A percentile compares a stretch with the other conserved stretches of the same genome.
These are phyloP conservation scores for Penaeus japonicus DNA, from an alignment of 1,140 invertebrate genomes.

Conservation along the genomic window DNA sequence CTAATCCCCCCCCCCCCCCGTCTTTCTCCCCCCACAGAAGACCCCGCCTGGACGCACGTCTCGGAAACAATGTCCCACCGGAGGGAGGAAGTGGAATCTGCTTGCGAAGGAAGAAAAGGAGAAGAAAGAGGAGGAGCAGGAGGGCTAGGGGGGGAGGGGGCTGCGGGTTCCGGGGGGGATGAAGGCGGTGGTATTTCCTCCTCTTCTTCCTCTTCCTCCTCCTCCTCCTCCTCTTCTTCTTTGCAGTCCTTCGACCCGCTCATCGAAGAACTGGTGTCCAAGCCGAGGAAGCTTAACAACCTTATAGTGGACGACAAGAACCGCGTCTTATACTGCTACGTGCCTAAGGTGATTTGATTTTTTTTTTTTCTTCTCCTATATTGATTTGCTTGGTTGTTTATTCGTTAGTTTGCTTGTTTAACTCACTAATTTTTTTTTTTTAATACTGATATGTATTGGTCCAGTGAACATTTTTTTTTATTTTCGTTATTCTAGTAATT, in stretches of 20 bases:
- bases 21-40: too few species aligned
- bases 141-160: too few species aligned
- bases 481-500: too few species aligned
- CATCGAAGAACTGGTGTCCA: neutral
- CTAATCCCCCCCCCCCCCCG: too few species aligned
- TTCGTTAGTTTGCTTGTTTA: too few species aligned
- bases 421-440: too few species aligned
- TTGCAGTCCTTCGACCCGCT: neutral
- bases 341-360: slow-evolving; percentile 78
- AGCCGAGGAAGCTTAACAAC: slow-evolving; percentile 24
- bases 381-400: too few species aligned
- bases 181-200: neutral
- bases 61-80: neutral
- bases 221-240: too few species aligned
- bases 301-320: slow-evolving; percentile 81
- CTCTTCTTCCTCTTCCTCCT: neutral
- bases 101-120: neutral
- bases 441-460: too few species aligned
- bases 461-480: too few species aligned
- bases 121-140: too few species aligned
- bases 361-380: too few species aligned
- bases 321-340: slow-evolving; percentile 88
- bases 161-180: neutral
- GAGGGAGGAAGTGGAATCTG: neutral
- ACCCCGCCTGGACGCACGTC: neutral